Evolutionary conservation across 2,888 invertebrate species (phyloP).

Genomic region (Unio delphinus): DNA sequence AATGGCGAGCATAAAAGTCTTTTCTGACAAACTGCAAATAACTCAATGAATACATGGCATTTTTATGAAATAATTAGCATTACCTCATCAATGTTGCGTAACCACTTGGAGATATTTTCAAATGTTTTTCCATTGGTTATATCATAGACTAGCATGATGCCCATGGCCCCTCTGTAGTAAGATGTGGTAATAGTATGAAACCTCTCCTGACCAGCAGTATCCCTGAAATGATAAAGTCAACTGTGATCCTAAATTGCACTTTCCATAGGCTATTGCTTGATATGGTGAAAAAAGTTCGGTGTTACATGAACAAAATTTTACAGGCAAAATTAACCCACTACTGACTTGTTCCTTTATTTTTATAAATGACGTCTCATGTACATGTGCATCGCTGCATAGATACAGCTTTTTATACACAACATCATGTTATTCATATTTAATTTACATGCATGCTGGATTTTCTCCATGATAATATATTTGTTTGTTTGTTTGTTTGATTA

Average conservation of each 20-base stretch:
- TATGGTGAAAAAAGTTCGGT: not conserved
- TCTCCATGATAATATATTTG: too few relatives aligned
- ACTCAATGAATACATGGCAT: too few relatives aligned
- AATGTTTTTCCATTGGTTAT: constrained; percentile 98
- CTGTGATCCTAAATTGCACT: not conserved
- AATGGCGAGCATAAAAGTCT: too few relatives aligned
- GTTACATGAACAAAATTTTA: not conserved
- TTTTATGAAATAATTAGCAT: not conserved
- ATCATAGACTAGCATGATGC: constrained; percentile 94
- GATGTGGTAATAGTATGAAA: constrained; percentile 99
- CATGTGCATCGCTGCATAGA: too few relatives aligned
- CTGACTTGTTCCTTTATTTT: too few relatives aligned
- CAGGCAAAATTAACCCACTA: too few relatives aligned
- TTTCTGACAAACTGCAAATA: too few relatives aligned
- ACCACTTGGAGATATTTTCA: constrained; percentile 98
- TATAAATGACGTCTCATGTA: too few relatives aligned
- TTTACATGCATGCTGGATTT: too few relatives aligned
- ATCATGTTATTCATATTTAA: too few relatives aligned
- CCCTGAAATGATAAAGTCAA: constrained; percentile 73
- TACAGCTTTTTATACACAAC: too few relatives aligned
- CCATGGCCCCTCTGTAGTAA: constrained; percentile 98
- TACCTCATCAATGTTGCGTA: constrained; percentile 97
- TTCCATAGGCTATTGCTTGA: not conserved
- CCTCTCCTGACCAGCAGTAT: constrained; percentile 96
- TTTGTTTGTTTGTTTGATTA: too few relatives aligned